phyloP scores from a whole-genome alignment of 2,113 vertebrate genomes.

The Dasyurus viverrinus region DNA sequence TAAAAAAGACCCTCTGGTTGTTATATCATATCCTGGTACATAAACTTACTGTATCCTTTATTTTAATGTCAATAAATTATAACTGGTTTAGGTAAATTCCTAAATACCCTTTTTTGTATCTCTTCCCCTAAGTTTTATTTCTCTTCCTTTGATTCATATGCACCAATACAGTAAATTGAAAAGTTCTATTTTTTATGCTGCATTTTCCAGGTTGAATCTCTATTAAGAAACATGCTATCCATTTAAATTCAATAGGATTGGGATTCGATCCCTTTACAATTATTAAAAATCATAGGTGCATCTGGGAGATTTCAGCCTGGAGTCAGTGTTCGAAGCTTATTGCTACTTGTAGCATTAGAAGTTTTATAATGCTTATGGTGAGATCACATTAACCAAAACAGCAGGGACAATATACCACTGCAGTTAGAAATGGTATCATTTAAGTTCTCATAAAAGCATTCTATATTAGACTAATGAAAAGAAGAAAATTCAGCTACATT shows the following conservation, averaged over 20 bases:
- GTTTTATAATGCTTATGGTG: neutral
- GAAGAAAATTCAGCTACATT: neutral
- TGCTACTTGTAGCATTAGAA: neutral
- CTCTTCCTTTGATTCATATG: neutral
- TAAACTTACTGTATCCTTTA: neutral
- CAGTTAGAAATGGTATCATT: neutral
- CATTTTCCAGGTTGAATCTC: neutral
- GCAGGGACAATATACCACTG: neutral
- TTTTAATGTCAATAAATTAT: neutral
- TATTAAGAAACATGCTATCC: neutral
- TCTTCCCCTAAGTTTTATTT: neutral
- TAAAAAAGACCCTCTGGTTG: neutral
- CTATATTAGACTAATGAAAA: neutral
- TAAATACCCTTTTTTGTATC: neutral
- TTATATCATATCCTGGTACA: neutral
- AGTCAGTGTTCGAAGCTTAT: neutral
- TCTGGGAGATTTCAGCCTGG: neutral
- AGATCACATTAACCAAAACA: neutral
- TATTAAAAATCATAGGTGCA: neutral
- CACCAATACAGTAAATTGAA: neutral
- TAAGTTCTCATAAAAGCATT: neutral
- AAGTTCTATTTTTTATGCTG: neutral
- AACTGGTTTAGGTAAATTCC: neutral
- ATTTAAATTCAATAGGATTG: neutral
- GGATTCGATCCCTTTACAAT: neutral